Evolutionary conservation across 1,140 invertebrate genomes (phyloP).

Genomic region (Drosophila sp.): DNA sequence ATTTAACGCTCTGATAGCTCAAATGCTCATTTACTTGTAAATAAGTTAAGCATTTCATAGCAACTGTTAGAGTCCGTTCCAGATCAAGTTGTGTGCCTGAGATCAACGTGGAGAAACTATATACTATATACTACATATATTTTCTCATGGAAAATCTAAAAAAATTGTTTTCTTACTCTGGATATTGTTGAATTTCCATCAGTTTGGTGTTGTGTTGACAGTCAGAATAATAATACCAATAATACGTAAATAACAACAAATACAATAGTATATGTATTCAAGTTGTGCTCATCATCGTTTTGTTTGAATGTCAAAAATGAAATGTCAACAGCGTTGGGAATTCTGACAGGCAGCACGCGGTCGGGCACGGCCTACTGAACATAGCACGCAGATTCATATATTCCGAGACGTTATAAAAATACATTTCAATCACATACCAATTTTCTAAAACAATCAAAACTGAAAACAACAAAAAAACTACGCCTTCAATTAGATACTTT

Average conservation of each 20-base stretch:
- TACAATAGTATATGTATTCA: constrained; percentile 2
- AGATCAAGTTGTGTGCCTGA: neutral
- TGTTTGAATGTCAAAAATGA: constrained; percentile 16
- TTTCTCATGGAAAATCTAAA: no score
- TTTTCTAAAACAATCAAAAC: constrained; percentile 27
- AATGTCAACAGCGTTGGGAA: constrained; percentile 13
- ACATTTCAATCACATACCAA: constrained; percentile 6
- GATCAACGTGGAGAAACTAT: no score
- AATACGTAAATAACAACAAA: no score
- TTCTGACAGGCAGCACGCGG: constrained; percentile 71
- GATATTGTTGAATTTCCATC: neutral
- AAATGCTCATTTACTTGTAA: neutral
- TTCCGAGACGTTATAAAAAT: constrained; percentile 15
- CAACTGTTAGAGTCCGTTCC: no score
- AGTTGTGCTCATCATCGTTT: constrained; percentile 5
- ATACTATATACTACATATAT: no score
- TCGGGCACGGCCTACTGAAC: constrained; percentile 37
- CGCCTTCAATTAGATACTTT: constrained; percentile 6
- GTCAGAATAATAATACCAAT: neutral
- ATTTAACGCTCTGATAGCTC: constrained; percentile 9
- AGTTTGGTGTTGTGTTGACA: constrained; percentile 3
- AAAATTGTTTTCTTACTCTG: neutral
- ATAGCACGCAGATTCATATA: constrained; percentile 10
- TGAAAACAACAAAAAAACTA: constrained; percentile 10
- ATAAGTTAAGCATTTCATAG: no score